Conservation (phyloP, 2,113 vertebrate genomes). For the Cyanoderma ruficeps region DNA sequence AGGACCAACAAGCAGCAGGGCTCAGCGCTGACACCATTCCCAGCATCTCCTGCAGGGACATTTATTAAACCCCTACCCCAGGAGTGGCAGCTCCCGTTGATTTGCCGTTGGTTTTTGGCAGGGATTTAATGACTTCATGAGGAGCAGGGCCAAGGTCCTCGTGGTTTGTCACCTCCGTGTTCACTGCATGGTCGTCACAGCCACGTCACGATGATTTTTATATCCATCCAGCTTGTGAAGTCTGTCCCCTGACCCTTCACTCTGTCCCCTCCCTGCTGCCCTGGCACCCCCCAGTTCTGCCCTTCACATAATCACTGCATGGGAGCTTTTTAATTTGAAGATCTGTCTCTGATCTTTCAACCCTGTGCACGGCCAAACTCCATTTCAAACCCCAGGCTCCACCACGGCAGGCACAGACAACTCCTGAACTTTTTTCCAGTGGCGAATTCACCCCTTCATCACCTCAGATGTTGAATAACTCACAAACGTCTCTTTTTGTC, state of each 20-base stretch:
- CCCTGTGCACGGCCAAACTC: neutral
- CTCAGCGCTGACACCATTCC: neutral
- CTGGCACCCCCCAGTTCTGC: neutral
- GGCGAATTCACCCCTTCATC: neutral
- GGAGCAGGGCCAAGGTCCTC: neutral
- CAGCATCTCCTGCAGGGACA: neutral
- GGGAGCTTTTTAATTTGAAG: neutral
- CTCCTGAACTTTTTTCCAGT: neutral
- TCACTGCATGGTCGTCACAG: neutral
- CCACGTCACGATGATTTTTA: neutral
- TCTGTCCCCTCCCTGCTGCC: accelerated
- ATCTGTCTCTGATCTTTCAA: neutral
- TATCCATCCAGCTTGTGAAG: neutral
- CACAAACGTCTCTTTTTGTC: neutral
- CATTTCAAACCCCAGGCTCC: neutral
- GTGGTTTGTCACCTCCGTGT: neutral
- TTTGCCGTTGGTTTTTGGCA: neutral
- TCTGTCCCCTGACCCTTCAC: neutral
- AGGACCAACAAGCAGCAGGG: neutral
- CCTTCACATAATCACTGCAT: accelerated
- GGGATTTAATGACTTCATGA: neutral
- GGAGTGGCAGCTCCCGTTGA: neutral
- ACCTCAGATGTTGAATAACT: neutral
- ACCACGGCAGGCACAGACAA: neutral
- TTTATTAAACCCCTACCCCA: neutral